Evolutionary conservation across 2,113 vertebrate species (phyloP), one percentile per base, ranked within the genome.

Genomic region (Lanius collurio): DNA sequence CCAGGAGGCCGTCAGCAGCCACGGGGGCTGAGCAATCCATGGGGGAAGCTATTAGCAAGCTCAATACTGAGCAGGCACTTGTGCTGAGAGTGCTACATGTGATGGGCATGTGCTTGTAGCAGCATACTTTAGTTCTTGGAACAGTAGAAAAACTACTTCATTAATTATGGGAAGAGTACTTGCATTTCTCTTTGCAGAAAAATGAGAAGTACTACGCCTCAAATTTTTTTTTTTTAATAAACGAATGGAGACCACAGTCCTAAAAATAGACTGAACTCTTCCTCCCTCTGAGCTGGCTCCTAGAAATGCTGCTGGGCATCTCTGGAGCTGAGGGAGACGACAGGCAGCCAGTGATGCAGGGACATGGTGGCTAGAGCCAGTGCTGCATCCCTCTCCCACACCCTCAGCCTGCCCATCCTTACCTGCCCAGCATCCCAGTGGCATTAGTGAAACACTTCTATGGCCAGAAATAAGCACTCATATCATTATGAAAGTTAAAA

Each of bases 171-270:
- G 60, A 88, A 71, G 39, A 87, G 33, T 1, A 46, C 35, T 89
- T 26, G 4, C 35, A 21, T 79, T 68, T 64, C 53, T 79, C n/a
- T 65, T 39, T 30, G 18, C 46, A 35, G 83, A 87, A 86, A 92
- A 94, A 74, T 18, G 35, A 69, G 53, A 93, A 83, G 47, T 37
- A 37, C 26, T 68, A 31, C 31, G 31, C 13, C 15, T 23, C 44
- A 75, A 67, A 64, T 11, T 22, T 7, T 12, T 47, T 47, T 47
- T 53, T 10, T 6, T 55, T 35, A 81, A 88, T 44, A 87, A 56
- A 67, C 76, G 62, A 95, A 96, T 85, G 55, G 62, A 91, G 67
- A 33, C 44, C 50, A 55, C 23, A 96, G 92, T 94, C 67, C 78
- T 93, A 94, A 96, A 93, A 95, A 79, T 35, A 94, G n/a, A 35